A percentile compares a stretch with the other conserved stretches of the same genome.
Evolutionary conservation across 2,888 invertebrate species (phyloP).

Genomic region (Drosophila mercatorum): DNA sequence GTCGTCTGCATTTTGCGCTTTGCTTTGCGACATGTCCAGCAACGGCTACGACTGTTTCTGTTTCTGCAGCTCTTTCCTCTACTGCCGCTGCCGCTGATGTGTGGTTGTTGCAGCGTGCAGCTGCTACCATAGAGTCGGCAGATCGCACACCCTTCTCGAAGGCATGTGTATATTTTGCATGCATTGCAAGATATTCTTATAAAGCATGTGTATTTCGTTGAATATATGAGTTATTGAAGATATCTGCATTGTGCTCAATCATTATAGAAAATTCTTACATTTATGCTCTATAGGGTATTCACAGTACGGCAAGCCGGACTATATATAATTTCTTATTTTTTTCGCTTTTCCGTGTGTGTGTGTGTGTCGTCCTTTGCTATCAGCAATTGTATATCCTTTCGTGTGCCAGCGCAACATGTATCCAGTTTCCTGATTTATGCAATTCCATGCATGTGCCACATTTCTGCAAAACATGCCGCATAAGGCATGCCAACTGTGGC

Average conservation of each 20-base stretch:
- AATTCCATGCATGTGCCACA: slow-evolving; percentile 64
- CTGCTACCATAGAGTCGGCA: slow-evolving; percentile 38
- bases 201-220: no score
- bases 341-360: neutral
- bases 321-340: slow-evolving; percentile 5
- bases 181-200: no score
- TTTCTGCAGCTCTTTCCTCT: slow-evolving; percentile 11
- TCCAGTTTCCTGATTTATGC: slow-evolving; percentile 69
- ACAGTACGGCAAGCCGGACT: neutral
- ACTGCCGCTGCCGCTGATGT: slow-evolving; percentile 3
- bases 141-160: neutral
- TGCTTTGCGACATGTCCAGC: slow-evolving; percentile 35
- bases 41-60: neutral
- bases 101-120: slow-evolving; percentile 31
- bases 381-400: slow-evolving; percentile 49
- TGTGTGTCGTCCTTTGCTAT: slow-evolving; percentile 36
- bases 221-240: neutral
- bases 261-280: neutral
- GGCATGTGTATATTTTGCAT: no score
- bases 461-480: slow-evolving; percentile 53
- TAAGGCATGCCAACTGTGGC: slow-evolving; percentile 17
- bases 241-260: neutral
- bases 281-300: neutral
- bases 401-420: slow-evolving; percentile 43
- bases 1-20: slow-evolving; percentile 39